These are phyloP conservation scores for Ceyx cyanopectus DNA, from an alignment of 2,113 vertebrate species.

Conservation along the genomic window DNA sequence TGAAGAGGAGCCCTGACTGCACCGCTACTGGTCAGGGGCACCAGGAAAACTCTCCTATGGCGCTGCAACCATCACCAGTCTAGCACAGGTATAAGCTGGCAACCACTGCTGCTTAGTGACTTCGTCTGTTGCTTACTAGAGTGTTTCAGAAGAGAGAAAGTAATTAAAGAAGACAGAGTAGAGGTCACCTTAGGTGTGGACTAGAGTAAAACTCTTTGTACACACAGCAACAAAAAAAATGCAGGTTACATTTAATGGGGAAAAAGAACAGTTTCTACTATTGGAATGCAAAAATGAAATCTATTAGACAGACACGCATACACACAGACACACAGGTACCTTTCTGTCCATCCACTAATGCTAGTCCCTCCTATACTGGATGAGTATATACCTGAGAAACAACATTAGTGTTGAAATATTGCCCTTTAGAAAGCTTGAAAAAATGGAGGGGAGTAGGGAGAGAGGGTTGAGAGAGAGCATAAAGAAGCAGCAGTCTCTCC, in stretches of 20 bases:
- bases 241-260: neutral
- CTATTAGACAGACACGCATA: neutral
- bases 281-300: slow-evolving; percentile 6
- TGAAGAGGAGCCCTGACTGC: neutral
- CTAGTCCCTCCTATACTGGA: slow-evolving; percentile 64
- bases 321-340: slow-evolving; percentile 16
- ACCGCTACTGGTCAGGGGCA: neutral
- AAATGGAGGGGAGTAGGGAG: slow-evolving; percentile 39
- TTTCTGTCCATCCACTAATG: slow-evolving; percentile 56
- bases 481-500: slow-evolving; percentile 69
- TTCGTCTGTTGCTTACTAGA: neutral
- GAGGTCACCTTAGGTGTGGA: neutral
- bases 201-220: neutral
- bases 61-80: neutral
- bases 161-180: neutral
- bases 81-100: neutral
- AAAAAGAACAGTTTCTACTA: neutral
- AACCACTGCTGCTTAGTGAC: slow-evolving; percentile 1
- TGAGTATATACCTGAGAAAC: slow-evolving; percentile 83
- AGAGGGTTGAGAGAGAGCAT: slow-evolving; percentile 12
- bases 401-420: slow-evolving; percentile 86
- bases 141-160: neutral
- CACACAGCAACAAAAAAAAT: neutral
- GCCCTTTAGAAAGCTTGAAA: slow-evolving; percentile 78
- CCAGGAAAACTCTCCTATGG: neutral